These are phyloP conservation scores for Corbicula japonica DNA, from an alignment of 2,888 invertebrate species.

Conservation along the genomic window DNA sequence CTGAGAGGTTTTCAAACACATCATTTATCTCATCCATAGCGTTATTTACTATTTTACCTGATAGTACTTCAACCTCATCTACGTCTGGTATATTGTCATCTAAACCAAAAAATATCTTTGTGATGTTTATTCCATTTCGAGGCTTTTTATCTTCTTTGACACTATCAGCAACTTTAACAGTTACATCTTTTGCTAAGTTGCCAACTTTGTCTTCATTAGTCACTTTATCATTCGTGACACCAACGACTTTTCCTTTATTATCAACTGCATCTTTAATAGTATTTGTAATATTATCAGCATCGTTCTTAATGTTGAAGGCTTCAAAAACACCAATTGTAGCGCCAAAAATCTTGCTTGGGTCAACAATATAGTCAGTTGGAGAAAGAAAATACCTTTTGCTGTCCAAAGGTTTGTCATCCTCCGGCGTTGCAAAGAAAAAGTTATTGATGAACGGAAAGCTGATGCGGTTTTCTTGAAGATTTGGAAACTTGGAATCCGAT, in stretches of 20 bases:
- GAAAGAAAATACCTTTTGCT: conserved; percentile 8
- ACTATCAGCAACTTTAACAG: conserved; percentile 11
- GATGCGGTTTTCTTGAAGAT: conserved; percentile 10
- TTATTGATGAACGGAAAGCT: conserved; percentile 27
- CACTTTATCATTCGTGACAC: not conserved
- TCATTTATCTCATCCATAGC: not conserved
- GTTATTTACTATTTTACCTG: not conserved
- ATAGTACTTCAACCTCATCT: conserved; percentile 17
- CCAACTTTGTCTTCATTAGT: not conserved
- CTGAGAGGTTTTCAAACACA: not conserved
- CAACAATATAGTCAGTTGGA: conserved; percentile 19
- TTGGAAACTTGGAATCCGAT: not conserved
- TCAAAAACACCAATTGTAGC: conserved; percentile 1
- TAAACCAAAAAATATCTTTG: conserved; percentile 10
- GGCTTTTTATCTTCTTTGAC: not conserved
- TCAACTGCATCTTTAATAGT: not conserved
- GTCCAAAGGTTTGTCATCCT: conserved; percentile 16
- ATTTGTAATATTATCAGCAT: conserved; percentile 2
- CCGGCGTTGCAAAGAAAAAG: conserved; percentile 31
- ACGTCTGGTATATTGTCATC: conserved; percentile 1
- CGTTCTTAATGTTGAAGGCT: not conserved
- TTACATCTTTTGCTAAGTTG: conserved; percentile 13
- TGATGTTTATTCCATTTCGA: conserved; percentile 7
- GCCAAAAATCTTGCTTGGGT: not conserved
- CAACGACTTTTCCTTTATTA: not conserved